Evolutionary conservation across 2,113 vertebrate genomes (phyloP).

Genomic region (Cavia aperea): DNA sequence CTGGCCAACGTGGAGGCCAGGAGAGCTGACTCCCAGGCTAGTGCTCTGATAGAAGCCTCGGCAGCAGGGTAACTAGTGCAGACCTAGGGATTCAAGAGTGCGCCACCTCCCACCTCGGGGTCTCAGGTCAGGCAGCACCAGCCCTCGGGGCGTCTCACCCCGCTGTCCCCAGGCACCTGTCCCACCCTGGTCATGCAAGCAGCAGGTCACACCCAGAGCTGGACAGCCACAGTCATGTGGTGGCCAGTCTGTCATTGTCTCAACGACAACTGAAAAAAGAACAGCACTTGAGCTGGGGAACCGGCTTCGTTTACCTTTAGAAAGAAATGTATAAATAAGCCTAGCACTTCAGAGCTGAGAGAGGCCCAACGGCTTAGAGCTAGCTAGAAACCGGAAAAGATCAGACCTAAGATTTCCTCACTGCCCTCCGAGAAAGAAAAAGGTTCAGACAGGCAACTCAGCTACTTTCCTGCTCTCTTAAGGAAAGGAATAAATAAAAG

Average conservation of each 20-base stretch:
- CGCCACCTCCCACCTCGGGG: background rate
- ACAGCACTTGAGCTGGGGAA: background rate
- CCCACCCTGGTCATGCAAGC: background rate
- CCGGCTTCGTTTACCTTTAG: slow-evolving; percentile 44
- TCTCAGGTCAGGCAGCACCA: background rate
- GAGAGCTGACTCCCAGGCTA: background rate
- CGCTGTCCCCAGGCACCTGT: background rate
- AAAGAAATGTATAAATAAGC: slow-evolving; percentile 40
- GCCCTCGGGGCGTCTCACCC: background rate
- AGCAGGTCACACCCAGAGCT: background rate
- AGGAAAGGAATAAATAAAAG: background rate
- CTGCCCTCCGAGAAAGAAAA: background rate
- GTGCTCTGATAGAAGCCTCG: background rate
- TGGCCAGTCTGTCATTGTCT: background rate
- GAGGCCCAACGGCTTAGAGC: background rate
- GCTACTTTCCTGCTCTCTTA: background rate
- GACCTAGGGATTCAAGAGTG: background rate
- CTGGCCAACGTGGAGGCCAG: background rate
- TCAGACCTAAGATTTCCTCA: slow-evolving; percentile 15
- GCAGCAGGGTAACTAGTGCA: background rate
- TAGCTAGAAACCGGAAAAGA: slow-evolving; percentile 33
- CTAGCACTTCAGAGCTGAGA: background rate
- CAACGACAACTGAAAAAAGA: background rate
- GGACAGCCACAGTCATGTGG: background rate
- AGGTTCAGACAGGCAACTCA: background rate